Evolutionary conservation across 2,113 vertebrate species (phyloP), one percentile per base, ranked within the genome.

Genomic region (Conger conger): DNA sequence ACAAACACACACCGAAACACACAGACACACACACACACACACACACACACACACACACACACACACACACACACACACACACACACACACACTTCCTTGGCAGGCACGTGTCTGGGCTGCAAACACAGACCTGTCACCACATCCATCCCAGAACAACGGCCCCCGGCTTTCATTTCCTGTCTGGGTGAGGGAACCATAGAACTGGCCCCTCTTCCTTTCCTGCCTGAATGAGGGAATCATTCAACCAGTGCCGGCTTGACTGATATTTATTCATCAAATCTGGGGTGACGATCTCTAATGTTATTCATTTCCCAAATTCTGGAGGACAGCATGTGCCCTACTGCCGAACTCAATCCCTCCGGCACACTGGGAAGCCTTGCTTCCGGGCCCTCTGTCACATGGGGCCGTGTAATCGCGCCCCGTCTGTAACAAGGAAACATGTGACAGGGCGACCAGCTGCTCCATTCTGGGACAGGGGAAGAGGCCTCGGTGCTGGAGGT

Each of bases 331-430:
- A 83, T 80, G 35, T 35, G 81, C 79, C 63, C 80, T n/a, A 77
- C 83, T 86, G 80, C 88, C 84, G 35, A 83, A 88, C 83, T 73
- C 45, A 84, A 86, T 81, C 86, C 81, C 87, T 63, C 76, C 77
- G 35, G 42, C 27, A 53, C 45, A 63, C 60, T 23, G 76, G 76
- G 77, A 57, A 85, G 86, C 76, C 86, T 91, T 90, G 89, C 87
- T 88, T 86, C 76, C 86, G 81, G 42, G 30, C 63, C 60, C 76
- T 33, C 54, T 87, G 86, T 91, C 90, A 90, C 89, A 87, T 84
- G 88, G 85, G 89, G 82, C 81, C 86, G 85, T 88, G 88, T 91
- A 88, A 60, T 80, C 45, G 80, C 54, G 85, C 87, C 90, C 90
- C 81, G 23, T 30, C 27, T 33, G 27, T 45, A 42, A 37, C 20